These are phyloP conservation scores for Semnornis frantzii DNA, from an alignment of 2,113 vertebrate species.

Conservation along the genomic window DNA sequence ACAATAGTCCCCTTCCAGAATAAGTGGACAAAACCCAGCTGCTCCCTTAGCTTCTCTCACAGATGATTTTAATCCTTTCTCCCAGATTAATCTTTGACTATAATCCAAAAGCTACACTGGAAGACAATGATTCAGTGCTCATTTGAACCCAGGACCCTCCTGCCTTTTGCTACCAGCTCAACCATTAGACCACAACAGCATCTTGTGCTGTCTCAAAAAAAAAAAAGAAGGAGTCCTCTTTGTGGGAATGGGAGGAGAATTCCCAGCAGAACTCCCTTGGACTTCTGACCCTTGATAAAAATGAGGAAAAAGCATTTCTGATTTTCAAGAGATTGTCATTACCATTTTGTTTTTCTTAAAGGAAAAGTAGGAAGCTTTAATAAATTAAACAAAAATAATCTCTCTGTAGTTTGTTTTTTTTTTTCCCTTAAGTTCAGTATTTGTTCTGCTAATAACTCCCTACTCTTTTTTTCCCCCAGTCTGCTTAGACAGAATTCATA, in stretches of 20 bases:
- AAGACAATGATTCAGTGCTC: constrained; percentile 7
- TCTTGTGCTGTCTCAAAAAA: not conserved
- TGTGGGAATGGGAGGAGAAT: constrained; percentile 66
- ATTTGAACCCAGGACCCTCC: constrained; percentile 30
- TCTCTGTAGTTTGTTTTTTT: not conserved
- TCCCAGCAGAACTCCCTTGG: constrained; percentile 66
- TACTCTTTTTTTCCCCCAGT: not conserved
- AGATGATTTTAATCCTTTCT: constrained; percentile 25
- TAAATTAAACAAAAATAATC: not conserved
- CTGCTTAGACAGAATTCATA: not conserved
- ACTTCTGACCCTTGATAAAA: constrained; percentile 56
- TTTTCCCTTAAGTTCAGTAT: not conserved
- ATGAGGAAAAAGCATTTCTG: constrained; percentile 46
- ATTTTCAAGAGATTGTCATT: constrained; percentile 51
- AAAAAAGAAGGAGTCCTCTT: not conserved
- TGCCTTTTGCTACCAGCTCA: not conserved
- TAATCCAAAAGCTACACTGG: constrained; percentile 34
- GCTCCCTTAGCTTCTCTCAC: not conserved
- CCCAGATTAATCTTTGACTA: constrained; percentile 21
- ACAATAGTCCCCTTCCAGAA: not conserved
- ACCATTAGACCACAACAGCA: not conserved
- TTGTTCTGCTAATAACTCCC: not conserved
- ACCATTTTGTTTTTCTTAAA: constrained; percentile 31
- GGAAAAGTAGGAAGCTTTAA: not conserved
- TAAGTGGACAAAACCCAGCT: not conserved